These are phyloP conservation scores for Sericinus montela DNA, from an alignment of 2,888 invertebrate genomes.

Conservation along the genomic window DNA sequence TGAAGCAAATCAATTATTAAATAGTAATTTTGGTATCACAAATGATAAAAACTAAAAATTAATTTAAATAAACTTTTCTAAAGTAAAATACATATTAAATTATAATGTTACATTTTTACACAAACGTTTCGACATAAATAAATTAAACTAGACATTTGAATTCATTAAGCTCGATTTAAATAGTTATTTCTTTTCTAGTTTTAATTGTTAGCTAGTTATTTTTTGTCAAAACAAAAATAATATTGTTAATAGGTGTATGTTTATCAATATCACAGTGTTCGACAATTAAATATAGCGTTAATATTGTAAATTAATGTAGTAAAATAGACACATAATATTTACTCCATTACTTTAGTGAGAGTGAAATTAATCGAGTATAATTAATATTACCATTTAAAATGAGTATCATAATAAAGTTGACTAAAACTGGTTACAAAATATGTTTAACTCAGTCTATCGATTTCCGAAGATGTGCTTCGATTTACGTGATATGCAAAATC, in stretches of 20 bases:
- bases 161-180: conserved; percentile 22
- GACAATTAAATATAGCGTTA: conserved; percentile 23
- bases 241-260: conserved; percentile 11
- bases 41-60: not conserved
- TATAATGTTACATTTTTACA: not conserved
- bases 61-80: not conserved
- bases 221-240: conserved; percentile 9
- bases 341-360: conserved; percentile 7
- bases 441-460: conserved; percentile 14
- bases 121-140: conserved; percentile 22
- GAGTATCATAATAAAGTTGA: conserved; percentile 7
- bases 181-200: conserved; percentile 4
- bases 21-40: conserved; percentile 18
- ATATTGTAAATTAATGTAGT: conserved; percentile 16
- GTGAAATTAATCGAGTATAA: conserved; percentile 6
- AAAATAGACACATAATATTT: conserved; percentile 15
- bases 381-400: conserved; percentile 2
- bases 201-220: conserved; percentile 8
- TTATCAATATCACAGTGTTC: conserved; percentile 32
- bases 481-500: conserved; percentile 16
- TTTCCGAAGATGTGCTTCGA: conserved; percentile 7
- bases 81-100: not conserved
- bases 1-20: conserved; percentile 10
- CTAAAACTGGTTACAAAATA: conserved; percentile 11
- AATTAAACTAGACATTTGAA: conserved; percentile 19